phyloP scores from a whole-genome alignment of 2,113 vertebrate species.

The Hepsetus odoe region DNA sequence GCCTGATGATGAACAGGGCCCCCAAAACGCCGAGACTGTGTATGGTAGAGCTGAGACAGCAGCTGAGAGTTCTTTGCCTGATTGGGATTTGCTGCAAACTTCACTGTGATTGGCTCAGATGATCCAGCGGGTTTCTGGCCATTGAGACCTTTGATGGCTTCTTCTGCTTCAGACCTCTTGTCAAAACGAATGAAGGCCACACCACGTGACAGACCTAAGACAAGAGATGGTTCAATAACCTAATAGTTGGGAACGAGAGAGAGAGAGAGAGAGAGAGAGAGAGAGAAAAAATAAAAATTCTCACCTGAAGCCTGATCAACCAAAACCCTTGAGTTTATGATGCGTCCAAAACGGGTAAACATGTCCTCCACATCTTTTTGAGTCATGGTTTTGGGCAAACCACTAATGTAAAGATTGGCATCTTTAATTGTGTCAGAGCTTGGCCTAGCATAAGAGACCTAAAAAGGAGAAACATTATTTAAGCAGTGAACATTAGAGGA shows the following conservation, averaged over 20 bases:
- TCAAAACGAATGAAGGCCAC: constrained; percentile 98
- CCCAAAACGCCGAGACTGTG: constrained; percentile 89
- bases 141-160: constrained; percentile 94
- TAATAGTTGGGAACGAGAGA: too few relatives aligned
- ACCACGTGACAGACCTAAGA: constrained; percentile 90
- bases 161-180: constrained; percentile 93
- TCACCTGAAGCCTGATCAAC: too few relatives aligned
- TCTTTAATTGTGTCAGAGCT: constrained; percentile 98
- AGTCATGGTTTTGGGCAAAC: constrained; percentile 90
- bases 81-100: constrained; percentile 97
- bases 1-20: constrained; percentile 96
- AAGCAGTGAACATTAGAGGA: constrained; percentile 10
- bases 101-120: constrained; percentile 95
- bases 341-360: constrained; percentile 91
- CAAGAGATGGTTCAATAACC: too few relatives aligned
- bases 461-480: constrained; percentile 16
- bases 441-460: constrained; percentile 96
- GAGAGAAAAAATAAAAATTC: too few relatives aligned
- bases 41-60: constrained; percentile 91
- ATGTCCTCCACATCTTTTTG: constrained; percentile 98
- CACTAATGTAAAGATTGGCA: constrained; percentile 96
- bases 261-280: neutral
- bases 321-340: constrained; percentile 95
- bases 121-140: constrained; percentile 90
- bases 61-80: constrained; percentile 92